phyloP scores from a whole-genome alignment of 2,888 invertebrate species.

The Marronus borbonicus region DNA sequence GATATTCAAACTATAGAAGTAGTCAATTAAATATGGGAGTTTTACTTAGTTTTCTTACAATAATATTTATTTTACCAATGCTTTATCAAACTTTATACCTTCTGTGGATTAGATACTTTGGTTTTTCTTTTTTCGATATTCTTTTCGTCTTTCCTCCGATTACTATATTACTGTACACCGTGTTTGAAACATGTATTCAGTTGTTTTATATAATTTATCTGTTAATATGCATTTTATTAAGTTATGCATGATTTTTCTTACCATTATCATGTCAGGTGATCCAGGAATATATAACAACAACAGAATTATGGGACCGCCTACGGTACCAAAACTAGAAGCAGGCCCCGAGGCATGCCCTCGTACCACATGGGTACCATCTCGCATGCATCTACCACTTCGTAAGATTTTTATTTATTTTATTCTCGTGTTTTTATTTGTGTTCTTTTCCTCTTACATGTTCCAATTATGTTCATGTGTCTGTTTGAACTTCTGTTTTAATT shows the following conservation, averaged over 20 bases:
- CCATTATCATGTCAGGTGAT: constrained; percentile 66
- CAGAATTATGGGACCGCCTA: constrained; percentile 68
- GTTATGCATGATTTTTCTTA: constrained; percentile 63
- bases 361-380: constrained; percentile 77
- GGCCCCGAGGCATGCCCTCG: constrained; percentile 76
- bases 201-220: constrained; percentile 40
- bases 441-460: not conserved
- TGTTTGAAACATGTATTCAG: constrained; percentile 26
- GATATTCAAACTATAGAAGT: not conserved
- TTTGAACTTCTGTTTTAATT: not conserved
- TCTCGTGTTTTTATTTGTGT: constrained; percentile 43
- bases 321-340: constrained; percentile 74
- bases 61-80: constrained; percentile 60
- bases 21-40: constrained; percentile 48
- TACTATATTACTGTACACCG: constrained; percentile 21
- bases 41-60: constrained; percentile 64
- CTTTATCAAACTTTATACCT: constrained; percentile 58
- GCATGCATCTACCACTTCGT: constrained; percentile 79
- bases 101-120: constrained; percentile 51
- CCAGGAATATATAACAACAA: constrained; percentile 68
- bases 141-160: constrained; percentile 24
- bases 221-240: constrained; percentile 61
- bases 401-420: constrained; percentile 71
- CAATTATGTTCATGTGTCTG: constrained; percentile 28
- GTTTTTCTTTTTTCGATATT: not conserved